Evolutionary conservation across 2,113 vertebrate species (phyloP).

Genomic region (Sapayoa aenigma): DNA sequence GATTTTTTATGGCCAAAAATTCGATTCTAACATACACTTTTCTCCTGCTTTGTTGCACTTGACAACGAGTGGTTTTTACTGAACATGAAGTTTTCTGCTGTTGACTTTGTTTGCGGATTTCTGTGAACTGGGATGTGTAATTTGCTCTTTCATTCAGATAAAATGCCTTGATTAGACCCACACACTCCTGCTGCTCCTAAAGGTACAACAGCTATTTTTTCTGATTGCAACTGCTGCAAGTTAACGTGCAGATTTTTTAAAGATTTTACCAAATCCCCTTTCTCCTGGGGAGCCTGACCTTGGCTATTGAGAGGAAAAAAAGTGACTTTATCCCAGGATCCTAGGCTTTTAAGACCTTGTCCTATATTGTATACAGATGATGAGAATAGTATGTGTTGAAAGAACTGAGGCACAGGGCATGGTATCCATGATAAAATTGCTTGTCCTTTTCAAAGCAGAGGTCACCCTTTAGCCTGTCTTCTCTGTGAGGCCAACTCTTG

Average conservation of each 20-base stretch:
- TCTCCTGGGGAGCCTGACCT: background rate
- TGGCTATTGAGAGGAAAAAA: background rate
- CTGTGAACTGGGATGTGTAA: background rate
- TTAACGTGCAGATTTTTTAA: background rate
- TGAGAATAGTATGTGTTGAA: background rate
- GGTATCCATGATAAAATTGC: background rate
- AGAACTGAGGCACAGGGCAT: background rate
- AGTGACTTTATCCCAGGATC: background rate
- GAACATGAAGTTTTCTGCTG: background rate
- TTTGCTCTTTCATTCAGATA: background rate
- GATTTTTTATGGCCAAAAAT: background rate
- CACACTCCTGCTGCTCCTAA: background rate
- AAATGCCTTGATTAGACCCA: background rate
- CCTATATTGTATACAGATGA: background rate
- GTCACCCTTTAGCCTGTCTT: background rate
- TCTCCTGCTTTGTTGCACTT: background rate
- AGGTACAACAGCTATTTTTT: background rate
- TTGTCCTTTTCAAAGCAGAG: background rate
- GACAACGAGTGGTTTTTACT: background rate
- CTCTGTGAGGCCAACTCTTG: background rate
- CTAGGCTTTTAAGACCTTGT: background rate
- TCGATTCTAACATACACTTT: background rate
- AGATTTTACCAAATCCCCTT: background rate
- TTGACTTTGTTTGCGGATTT: background rate
- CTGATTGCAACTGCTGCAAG: background rate